These are phyloP conservation scores for Caranx melampygus DNA, from an alignment of 2,113 vertebrate species.

Conservation along the genomic window DNA sequence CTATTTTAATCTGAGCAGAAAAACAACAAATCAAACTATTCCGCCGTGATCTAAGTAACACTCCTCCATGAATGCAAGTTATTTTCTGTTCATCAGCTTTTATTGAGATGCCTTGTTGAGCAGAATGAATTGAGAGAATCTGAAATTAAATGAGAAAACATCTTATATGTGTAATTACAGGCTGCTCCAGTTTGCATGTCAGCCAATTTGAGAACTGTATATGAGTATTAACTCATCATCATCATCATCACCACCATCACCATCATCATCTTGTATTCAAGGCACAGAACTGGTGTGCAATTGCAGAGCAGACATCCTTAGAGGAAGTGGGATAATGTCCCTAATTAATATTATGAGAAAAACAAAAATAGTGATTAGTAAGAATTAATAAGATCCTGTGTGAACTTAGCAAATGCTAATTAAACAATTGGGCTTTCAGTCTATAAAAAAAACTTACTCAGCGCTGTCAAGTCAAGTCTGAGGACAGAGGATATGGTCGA, in stretches of 20 bases:
- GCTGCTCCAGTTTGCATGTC: conserved; percentile 5
- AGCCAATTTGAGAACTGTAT: conserved; percentile 4
- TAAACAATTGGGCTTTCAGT: conserved; percentile 21
- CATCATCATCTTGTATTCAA: conserved; percentile 12
- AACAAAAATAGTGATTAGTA: conserved; percentile 30
- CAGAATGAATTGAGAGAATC: conserved; percentile 18
- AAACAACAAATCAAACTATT: background rate
- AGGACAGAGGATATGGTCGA: background rate
- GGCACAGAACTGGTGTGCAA: conserved; percentile 9
- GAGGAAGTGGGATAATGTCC: conserved; percentile 14
- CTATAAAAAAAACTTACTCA: background rate
- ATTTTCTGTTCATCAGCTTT: conserved; percentile 21
- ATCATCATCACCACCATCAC: background rate
- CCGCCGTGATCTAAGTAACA: conserved; percentile 13
- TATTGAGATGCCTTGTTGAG: conserved; percentile 8
- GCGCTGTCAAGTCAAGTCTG: background rate
- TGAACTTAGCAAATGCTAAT: conserved; percentile 21
- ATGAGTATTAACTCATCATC: conserved; percentile 10
- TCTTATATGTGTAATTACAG: conserved; percentile 18
- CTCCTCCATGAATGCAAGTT: conserved; percentile 5
- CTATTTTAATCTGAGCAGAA: conserved; percentile 18
- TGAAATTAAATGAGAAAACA: conserved; percentile 31
- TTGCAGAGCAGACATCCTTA: conserved; percentile 1
- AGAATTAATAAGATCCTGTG: conserved; percentile 17
- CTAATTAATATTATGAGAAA: conserved; percentile 29